A percentile compares a stretch with the other conserved stretches of the same genome.
Conservation (phyloP, 1,140 invertebrate species). For the Spodoptera litura region DNA sequence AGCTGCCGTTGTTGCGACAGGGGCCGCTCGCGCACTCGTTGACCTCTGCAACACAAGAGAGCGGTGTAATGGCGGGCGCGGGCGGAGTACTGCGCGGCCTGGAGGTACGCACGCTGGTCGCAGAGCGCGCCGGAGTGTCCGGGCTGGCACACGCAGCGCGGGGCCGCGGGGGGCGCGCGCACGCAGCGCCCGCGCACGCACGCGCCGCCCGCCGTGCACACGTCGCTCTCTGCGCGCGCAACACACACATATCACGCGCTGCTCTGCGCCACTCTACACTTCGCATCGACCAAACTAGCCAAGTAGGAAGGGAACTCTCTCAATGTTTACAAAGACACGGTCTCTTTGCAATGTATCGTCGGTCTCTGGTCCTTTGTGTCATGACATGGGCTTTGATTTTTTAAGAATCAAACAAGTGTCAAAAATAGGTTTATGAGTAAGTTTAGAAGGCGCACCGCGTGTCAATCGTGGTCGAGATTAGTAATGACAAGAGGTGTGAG, state of each 20-base stretch:
- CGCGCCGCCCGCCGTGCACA: slow-evolving; percentile 85
- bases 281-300: no score
- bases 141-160: slow-evolving; percentile 90
- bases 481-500: no score
- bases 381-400: no score
- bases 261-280: no score
- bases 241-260: background rate
- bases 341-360: no score
- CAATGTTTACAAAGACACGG: no score
- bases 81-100: background rate
- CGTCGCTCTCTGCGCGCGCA: slow-evolving; percentile 87
- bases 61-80: background rate
- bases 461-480: no score
- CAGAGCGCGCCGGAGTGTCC: slow-evolving; percentile 93
- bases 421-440: no score
- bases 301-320: no score
- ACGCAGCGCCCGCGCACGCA: slow-evolving; percentile 89
- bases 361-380: no score
- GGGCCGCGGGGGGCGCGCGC: slow-evolving; percentile 86
- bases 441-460: no score
- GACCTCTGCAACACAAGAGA: slow-evolving; percentile 87
- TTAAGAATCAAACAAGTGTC: no score
- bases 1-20: slow-evolving; percentile 94
- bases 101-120: slow-evolving; percentile 63
- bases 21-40: slow-evolving; percentile 93